Evolutionary conservation across 1,140 invertebrate species (phyloP).

Genomic region (Theocolax elegans): DNA sequence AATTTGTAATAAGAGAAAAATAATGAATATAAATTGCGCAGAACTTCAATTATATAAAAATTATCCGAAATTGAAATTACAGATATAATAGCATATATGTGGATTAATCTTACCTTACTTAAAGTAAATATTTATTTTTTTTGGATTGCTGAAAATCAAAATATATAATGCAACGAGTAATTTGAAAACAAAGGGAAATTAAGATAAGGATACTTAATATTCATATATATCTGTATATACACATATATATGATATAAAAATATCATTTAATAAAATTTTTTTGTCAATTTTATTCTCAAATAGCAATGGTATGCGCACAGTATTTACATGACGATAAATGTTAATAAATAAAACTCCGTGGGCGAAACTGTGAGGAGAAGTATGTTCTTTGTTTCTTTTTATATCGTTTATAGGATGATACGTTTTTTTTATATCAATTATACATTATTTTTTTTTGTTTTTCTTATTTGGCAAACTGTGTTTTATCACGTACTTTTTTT

Average conservation of each 20-base stretch:
- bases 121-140: too few relatives aligned
- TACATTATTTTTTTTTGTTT: too few relatives aligned
- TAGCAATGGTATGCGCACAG: constrained; percentile 54
- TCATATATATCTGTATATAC: too few relatives aligned
- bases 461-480: constrained; percentile 50
- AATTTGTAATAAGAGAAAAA: too few relatives aligned
- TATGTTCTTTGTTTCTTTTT: constrained; percentile 24
- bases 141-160: too few relatives aligned
- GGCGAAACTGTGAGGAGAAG: constrained; percentile 44
- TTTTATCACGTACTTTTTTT: constrained; percentile 48
- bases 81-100: too few relatives aligned
- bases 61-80: too few relatives aligned
- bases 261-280: constrained; percentile 53
- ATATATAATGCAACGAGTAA: too few relatives aligned
- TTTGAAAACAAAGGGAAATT: too few relatives aligned
- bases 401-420: constrained; percentile 40
- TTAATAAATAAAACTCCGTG: constrained; percentile 57
- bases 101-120: too few relatives aligned
- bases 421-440: constrained; percentile 21
- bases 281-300: constrained; percentile 55
- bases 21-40: too few relatives aligned
- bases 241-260: constrained; percentile 19
- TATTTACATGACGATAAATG: constrained; percentile 49
- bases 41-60: too few relatives aligned
- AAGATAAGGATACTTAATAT: not conserved